Evolutionary conservation across 2,113 vertebrate species (phyloP).

Genomic region (Epinephelus lanceolatus): DNA sequence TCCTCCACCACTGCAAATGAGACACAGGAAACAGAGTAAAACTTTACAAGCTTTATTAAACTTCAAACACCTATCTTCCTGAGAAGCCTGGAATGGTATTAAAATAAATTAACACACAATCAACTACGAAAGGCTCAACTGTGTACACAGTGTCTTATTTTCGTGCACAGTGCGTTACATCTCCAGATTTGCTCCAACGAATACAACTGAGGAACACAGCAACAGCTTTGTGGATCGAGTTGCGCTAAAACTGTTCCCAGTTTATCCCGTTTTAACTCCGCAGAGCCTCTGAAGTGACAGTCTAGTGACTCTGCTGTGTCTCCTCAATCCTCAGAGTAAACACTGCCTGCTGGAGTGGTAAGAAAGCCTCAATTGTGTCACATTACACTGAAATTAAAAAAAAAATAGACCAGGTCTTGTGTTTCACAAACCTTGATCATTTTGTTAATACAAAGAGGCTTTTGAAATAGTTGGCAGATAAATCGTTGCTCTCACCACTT

Average conservation of each 20-base stretch:
- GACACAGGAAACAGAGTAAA: conserved; percentile 30
- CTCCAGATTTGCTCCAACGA: conserved; percentile 57
- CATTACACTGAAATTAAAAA: conserved; percentile 19
- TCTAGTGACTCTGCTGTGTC: conserved; percentile 23
- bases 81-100: conserved; percentile 78
- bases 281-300: conserved; percentile 38
- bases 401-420: conserved; percentile 1
- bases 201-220: conserved; percentile 39
- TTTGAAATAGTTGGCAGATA: conserved; percentile 36
- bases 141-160: conserved; percentile 51
- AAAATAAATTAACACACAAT: conserved; percentile 83
- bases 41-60: conserved; percentile 79
- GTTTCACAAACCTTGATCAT: background rate
- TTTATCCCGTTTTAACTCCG: background rate
- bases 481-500: conserved; percentile 25
- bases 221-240: conserved; percentile 39
- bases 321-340: conserved; percentile 37
- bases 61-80: conserved; percentile 80
- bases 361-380: conserved; percentile 3
- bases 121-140: conserved; percentile 65
- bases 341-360: conserved; percentile 33
- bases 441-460: conserved; percentile 26
- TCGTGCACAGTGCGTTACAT: conserved; percentile 68
- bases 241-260: conserved; percentile 10
- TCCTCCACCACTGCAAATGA: background rate